These are phyloP conservation scores for Orchesella cincta DNA, from an alignment of 1,140 invertebrate genomes.

Conservation along the genomic window DNA sequence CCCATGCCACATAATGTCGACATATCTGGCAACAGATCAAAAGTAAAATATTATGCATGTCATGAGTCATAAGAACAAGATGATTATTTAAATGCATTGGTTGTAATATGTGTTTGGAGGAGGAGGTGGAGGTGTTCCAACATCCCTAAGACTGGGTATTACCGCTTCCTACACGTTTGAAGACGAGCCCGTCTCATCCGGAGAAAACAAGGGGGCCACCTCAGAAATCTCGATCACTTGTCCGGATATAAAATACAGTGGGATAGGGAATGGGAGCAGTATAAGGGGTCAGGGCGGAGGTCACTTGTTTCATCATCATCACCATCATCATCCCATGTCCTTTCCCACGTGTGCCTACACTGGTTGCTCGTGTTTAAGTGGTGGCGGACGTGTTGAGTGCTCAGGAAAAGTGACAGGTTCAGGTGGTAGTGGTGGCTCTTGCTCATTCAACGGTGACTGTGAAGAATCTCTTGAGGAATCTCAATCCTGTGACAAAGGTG, in stretches of 20 bases:
- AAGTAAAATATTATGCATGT: no score
- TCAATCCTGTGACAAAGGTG: neutral
- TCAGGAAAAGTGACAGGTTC: no score
- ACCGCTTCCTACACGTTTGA: conserved; percentile 51
- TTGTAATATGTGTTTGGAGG: conserved; percentile 32
- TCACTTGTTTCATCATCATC: conserved; percentile 29
- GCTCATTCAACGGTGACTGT: conserved; percentile 19
- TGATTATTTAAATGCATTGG: neutral
- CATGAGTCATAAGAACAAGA: no score
- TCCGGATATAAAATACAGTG: conserved; percentile 6
- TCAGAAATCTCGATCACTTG: conserved; percentile 17
- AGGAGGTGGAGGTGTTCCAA: conserved; percentile 27
- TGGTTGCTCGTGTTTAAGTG: neutral
- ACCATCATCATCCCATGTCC: conserved; percentile 28
- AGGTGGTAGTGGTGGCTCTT: neutral
- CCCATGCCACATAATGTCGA: neutral
- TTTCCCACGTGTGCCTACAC: conserved; percentile 8
- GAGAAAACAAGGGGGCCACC: conserved; percentile 11
- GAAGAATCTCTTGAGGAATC: neutral
- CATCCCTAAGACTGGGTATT: conserved; percentile 50
- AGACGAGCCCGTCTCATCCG: conserved; percentile 36
- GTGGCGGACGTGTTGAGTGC: conserved; percentile 8
- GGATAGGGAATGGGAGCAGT: neutral
- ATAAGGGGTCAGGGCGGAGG: conserved; percentile 15
- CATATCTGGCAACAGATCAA: neutral